Evolutionary conservation across 1,140 invertebrate species (phyloP).

Genomic region (Ceratoteleas bidentatus): DNA sequence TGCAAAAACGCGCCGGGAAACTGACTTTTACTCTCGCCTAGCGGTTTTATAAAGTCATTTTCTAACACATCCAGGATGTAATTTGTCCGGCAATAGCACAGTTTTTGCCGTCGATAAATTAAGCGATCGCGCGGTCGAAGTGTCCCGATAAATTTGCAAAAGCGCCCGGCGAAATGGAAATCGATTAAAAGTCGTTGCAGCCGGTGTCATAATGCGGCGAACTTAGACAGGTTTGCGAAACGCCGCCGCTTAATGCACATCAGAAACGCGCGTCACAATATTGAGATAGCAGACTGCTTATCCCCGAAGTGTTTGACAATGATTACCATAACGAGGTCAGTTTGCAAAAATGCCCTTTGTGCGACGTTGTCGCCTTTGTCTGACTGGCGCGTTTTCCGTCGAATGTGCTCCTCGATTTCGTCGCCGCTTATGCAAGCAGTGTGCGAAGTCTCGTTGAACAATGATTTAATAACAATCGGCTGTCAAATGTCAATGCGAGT

Average conservation of each 20-base stretch:
- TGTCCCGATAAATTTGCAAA: constrained; percentile 54
- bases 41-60: constrained; percentile 40
- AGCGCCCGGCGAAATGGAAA: constrained; percentile 47
- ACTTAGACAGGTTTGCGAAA: constrained; percentile 58
- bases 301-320: constrained; percentile 43
- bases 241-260: constrained; percentile 34
- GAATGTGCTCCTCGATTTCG: constrained; percentile 25
- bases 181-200: constrained; percentile 46
- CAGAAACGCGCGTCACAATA: constrained; percentile 35
- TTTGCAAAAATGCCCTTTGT: constrained; percentile 54
- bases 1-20: neutral
- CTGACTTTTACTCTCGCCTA: constrained; percentile 31
- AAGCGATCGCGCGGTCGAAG: constrained; percentile 41
- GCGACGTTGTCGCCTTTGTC: constrained; percentile 47
- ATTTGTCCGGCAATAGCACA: constrained; percentile 37
- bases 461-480: constrained; percentile 52
- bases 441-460: constrained; percentile 40
- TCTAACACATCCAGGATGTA: constrained; percentile 41
- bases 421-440: constrained; percentile 29
- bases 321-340: constrained; percentile 55
- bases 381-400: constrained; percentile 23
- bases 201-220: constrained; percentile 44
- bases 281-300: constrained; percentile 42
- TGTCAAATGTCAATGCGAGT: constrained; percentile 38
- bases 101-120: constrained; percentile 33